Conservation (phyloP, 2,888 invertebrate species). For the Ischnus inquisitorius region DNA sequence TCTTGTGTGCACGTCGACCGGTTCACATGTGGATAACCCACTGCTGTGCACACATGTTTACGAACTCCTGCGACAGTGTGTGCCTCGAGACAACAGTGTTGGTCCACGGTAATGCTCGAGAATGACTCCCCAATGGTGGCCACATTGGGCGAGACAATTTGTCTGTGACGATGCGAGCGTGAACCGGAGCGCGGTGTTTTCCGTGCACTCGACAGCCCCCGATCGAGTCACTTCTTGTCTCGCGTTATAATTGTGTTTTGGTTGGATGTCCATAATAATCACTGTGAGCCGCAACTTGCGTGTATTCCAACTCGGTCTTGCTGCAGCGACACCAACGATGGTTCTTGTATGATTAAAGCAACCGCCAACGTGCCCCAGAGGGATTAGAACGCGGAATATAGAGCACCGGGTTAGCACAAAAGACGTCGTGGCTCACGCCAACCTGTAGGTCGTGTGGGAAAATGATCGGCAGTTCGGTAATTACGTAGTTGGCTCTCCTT, state of each 20-base stretch:
- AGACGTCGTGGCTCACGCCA: constrained; percentile 77
- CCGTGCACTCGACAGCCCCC: background rate
- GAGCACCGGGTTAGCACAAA: constrained; percentile 48
- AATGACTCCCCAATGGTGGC: constrained; percentile 35
- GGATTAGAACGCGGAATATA: background rate
- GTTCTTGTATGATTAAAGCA: constrained; percentile 37
- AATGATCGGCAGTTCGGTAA: constrained; percentile 74
- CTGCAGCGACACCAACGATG: constrained; percentile 48
- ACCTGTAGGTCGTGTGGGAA: constrained; percentile 76
- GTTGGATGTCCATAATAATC: constrained; percentile 9
- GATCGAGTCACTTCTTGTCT: constrained; percentile 31
- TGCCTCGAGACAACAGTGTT: constrained; percentile 55
- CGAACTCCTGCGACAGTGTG: constrained; percentile 23
- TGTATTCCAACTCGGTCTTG: constrained; percentile 65
- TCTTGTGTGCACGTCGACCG: constrained; percentile 14
- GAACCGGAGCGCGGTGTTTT: constrained; percentile 14
- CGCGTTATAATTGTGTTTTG: constrained; percentile 21
- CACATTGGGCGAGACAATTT: constrained; percentile 46
- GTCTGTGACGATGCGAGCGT: constrained; percentile 28
- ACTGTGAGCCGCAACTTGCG: constrained; percentile 2
- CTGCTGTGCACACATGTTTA: constrained; percentile 21
- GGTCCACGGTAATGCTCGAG: constrained; percentile 22
- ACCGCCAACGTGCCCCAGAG: constrained; percentile 25
- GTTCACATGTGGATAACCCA: constrained; percentile 14
- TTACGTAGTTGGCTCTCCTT: constrained; percentile 61